Evolutionary conservation across 2,797 vertebrate genomes (phyloP).

Genomic region (Crypturellus tataupa): DNA sequence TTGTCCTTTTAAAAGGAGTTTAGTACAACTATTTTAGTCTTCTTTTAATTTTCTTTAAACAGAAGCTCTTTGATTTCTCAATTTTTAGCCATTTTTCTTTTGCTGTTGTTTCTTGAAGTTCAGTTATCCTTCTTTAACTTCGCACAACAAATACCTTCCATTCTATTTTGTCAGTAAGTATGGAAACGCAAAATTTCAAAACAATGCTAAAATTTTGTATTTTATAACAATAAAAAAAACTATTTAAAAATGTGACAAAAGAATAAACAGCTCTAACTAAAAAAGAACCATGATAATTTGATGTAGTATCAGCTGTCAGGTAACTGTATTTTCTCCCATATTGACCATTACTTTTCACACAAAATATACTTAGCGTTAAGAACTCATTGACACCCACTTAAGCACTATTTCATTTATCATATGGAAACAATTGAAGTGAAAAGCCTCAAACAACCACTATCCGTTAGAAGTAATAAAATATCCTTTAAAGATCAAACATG

Average conservation of each 20-base stretch:
- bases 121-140: background rate
- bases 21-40: background rate
- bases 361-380: accelerated
- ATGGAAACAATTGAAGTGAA: background rate
- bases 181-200: background rate
- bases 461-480: background rate
- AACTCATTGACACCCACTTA: background rate
- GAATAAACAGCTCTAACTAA: background rate
- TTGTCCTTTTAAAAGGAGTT: background rate
- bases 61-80: background rate
- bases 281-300: background rate
- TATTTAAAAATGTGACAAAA: background rate
- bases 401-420: background rate
- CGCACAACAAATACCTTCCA: background rate
- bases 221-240: background rate
- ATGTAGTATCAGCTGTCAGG: background rate
- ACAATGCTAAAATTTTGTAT: background rate
- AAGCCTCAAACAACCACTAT: background rate
- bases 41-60: background rate
- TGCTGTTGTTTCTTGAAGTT: background rate
- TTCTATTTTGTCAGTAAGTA: background rate
- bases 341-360: background rate
- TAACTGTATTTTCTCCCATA: background rate
- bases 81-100: background rate
- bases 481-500: background rate